These are phyloP conservation scores for Camponotus fellah DNA, from an alignment of 2,888 invertebrate genomes.

Conservation along the genomic window DNA sequence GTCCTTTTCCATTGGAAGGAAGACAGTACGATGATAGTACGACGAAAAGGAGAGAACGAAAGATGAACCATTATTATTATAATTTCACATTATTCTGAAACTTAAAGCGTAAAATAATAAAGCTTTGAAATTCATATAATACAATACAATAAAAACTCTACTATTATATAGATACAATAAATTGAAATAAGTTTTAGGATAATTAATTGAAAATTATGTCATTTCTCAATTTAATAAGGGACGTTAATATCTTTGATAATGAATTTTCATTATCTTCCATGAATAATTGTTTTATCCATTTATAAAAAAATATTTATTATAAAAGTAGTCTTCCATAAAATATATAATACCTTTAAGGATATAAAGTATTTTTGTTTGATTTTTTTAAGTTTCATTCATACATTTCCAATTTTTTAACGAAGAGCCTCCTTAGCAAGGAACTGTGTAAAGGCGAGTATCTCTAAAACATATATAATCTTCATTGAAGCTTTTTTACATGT, in stretches of 20 bases:
- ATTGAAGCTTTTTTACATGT: background rate
- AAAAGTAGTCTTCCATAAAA: background rate
- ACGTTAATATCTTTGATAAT: background rate
- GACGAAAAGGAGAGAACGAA: background rate
- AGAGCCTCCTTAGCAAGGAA: constrained; percentile 70
- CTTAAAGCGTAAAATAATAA: background rate
- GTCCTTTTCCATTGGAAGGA: constrained; percentile 56
- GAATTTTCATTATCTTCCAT: background rate
- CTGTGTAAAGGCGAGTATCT: constrained; percentile 78
- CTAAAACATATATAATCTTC: constrained; percentile 68
- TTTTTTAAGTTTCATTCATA: background rate
- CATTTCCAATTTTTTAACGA: background rate
- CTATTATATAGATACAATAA: background rate
- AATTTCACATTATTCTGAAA: constrained; percentile 12
- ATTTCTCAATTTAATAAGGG: background rate
- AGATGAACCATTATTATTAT: background rate
- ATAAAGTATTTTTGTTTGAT: background rate
- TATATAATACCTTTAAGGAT: background rate
- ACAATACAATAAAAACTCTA: background rate
- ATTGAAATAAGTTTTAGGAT: background rate
- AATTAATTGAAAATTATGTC: background rate
- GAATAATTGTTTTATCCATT: background rate
- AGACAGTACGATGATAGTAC: background rate
- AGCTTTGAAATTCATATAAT: background rate
- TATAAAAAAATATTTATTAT: constrained; percentile 21